A percentile compares a stretch with the other conserved stretches of the same genome.
phyloP scores from a whole-genome alignment of 2,113 vertebrate genomes.

The Zonotrichia leucophrys region DNA sequence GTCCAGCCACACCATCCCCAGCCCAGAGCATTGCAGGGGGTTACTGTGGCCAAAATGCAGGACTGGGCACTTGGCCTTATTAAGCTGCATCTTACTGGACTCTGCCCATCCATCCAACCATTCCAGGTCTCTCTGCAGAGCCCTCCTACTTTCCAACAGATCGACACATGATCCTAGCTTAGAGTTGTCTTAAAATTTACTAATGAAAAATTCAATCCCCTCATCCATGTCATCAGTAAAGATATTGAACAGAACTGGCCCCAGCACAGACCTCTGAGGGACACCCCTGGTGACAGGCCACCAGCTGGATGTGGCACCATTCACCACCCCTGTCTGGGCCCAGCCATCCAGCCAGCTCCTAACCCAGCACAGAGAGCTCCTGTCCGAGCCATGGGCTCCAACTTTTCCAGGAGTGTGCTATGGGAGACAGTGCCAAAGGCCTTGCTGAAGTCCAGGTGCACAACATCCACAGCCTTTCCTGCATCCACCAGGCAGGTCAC shows the following conservation, averaged over 20 bases:
- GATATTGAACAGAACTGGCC: background rate
- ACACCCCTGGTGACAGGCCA: background rate
- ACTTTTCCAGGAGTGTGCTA: background rate
- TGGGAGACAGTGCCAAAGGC: background rate
- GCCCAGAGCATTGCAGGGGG: rapidly evolving
- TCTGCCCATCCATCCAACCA: background rate
- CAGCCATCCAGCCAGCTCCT: rapidly evolving
- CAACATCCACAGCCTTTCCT: background rate
- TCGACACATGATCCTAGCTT: rapidly evolving
- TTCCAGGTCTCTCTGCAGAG: background rate
- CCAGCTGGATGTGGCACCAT: background rate
- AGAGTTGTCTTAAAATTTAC: background rate
- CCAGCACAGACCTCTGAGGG: background rate
- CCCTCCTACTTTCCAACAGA: background rate
- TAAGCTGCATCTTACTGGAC: background rate
- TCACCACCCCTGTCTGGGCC: background rate
- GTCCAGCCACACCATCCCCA: background rate
- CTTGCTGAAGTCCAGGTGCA: background rate
- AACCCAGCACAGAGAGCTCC: background rate
- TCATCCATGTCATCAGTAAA: background rate
- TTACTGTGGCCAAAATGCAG: background rate
- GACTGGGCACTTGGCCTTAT: rapidly evolving
- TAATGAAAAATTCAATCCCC: background rate
- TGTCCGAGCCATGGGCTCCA: background rate
- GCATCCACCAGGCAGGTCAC: rapidly evolving